A percentile compares a stretch with the other conserved stretches of the same genome.
Evolutionary conservation across 1,140 invertebrate species (phyloP).

Genomic region (Acromyrmex charruanus): DNA sequence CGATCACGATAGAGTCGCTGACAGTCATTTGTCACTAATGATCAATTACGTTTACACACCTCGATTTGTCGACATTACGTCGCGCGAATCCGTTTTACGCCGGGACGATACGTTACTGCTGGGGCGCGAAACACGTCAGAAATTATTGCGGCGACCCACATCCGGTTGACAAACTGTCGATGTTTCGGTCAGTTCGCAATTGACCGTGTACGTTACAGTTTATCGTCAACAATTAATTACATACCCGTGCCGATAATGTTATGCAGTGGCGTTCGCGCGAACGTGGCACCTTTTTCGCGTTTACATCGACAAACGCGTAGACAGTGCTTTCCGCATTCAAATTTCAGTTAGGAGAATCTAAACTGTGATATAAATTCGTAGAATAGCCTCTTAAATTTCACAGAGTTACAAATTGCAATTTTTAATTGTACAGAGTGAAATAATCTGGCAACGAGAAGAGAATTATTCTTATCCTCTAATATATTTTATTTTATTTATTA

Average conservation of each 20-base stretch:
- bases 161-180: constrained; percentile 68
- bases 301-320: background rate
- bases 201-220: constrained; percentile 52
- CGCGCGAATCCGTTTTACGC: constrained; percentile 66
- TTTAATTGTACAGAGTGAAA: background rate
- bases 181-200: constrained; percentile 68
- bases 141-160: constrained; percentile 71
- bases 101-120: constrained; percentile 67
- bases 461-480: background rate
- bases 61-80: constrained; percentile 70
- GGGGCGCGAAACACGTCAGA: constrained; percentile 71
- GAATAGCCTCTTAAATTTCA: background rate
- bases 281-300: background rate
- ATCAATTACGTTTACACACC: constrained; percentile 70
- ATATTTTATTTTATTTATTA: background rate
- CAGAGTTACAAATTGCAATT: background rate
- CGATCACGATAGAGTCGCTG: constrained; percentile 63
- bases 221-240: constrained; percentile 63
- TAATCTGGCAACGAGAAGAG: background rate
- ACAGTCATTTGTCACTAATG: constrained; percentile 71
- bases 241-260: constrained; percentile 36
- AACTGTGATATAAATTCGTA: background rate
- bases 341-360: background rate
- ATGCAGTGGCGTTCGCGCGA: background rate
- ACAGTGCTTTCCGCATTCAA: background rate